These are phyloP conservation scores for Acrobasis suavella DNA, from an alignment of 2,888 invertebrate genomes.

Conservation along the genomic window DNA sequence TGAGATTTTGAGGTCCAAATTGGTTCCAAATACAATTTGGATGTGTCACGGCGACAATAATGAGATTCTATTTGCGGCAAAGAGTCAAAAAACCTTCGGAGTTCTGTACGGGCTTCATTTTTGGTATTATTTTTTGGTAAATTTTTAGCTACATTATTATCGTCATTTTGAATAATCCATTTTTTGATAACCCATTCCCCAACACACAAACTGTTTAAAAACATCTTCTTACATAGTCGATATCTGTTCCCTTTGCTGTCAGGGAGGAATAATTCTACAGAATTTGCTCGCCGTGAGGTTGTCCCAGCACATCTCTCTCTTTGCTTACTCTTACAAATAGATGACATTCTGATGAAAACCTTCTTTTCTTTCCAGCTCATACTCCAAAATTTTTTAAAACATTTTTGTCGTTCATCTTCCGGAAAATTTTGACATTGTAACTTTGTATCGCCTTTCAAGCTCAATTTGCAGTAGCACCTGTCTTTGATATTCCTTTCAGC, in stretches of 20 bases:
- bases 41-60: constrained; percentile 18
- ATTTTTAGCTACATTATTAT: constrained; percentile 11
- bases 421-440: constrained; percentile 18
- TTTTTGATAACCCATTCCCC: constrained; percentile 22
- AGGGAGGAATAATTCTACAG: constrained; percentile 21
- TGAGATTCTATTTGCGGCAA: constrained; percentile 21
- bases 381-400: constrained; percentile 17
- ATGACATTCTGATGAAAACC: constrained; percentile 21
- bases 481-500: constrained; percentile 15
- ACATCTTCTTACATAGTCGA: constrained; percentile 14
- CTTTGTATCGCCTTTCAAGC: constrained; percentile 17
- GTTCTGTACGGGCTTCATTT: constrained; percentile 17
- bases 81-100: constrained; percentile 17
- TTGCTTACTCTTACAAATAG: constrained; percentile 20
- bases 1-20: constrained; percentile 21
- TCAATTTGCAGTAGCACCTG: constrained; percentile 20
- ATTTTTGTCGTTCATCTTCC: constrained; percentile 18
- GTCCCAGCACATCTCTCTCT: constrained; percentile 21
- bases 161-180: constrained; percentile 20
- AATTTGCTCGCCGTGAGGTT: constrained; percentile 22
- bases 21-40: constrained; percentile 22
- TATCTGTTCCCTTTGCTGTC: constrained; percentile 13
- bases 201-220: constrained; percentile 18
- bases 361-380: constrained; percentile 22
- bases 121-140: constrained; percentile 23